Conservation (phyloP, 2,113 vertebrate species). For the Bos javanicus region DNA sequence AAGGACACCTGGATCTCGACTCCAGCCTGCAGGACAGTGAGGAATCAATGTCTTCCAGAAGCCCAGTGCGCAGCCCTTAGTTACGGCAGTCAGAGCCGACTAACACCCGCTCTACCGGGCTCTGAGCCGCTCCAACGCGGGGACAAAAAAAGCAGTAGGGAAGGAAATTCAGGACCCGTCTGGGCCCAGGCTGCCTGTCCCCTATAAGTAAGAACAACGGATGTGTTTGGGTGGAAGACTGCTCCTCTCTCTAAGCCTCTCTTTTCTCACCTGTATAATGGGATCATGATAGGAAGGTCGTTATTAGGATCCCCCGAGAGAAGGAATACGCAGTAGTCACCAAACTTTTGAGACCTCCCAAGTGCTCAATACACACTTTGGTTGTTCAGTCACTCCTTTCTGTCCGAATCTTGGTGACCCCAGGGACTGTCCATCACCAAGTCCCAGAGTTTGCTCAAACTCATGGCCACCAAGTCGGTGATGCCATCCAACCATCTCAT, state of each 20-base stretch:
- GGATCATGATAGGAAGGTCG: not conserved
- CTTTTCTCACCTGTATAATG: too few species aligned
- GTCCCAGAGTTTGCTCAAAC: not conserved
- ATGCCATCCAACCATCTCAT: not conserved
- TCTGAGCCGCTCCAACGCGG: not conserved
- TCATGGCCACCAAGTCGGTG: not conserved
- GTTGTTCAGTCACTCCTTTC: not conserved
- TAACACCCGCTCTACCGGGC: rapidly evolving
- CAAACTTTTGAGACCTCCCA: not conserved
- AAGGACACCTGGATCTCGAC: not conserved
- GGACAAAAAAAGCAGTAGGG: not conserved
- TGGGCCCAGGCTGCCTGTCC: not conserved
- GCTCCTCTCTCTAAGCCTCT: not conserved
- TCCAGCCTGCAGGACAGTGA: not conserved
- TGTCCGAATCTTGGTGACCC: not conserved
- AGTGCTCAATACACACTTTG: not conserved
- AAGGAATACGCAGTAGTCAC: too few species aligned
- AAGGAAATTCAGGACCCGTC: rapidly evolving
- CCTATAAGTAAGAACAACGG: too few species aligned
- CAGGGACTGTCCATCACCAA: not conserved
- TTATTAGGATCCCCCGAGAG: rapidly evolving
- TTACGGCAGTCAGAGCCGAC: rapidly evolving
- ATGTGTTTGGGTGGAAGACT: not conserved
- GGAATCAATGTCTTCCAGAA: not conserved
- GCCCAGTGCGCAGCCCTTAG: not conserved